Evolutionary conservation across 1,140 invertebrate genomes (phyloP), one percentile per base, ranked within the genome.

Genomic region (Lethocerus indicus): DNA sequence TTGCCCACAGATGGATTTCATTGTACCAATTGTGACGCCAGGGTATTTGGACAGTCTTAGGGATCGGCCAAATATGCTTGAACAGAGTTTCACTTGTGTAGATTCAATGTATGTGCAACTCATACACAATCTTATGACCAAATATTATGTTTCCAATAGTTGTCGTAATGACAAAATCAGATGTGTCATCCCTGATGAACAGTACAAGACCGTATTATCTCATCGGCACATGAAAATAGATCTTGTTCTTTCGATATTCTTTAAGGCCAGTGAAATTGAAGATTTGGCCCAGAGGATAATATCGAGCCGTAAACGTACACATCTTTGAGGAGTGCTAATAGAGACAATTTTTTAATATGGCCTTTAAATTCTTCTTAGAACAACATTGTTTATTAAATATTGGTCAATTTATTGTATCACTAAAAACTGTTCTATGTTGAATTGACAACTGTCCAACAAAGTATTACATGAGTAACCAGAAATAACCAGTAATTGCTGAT

Each of bases 171-270:
- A 49, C n/a, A 49, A 48, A 25, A 29, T 55, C 20, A 35, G 54
- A 7, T 55, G 54, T 42, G 47, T 55, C 6, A 52, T 55, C 12
- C 54, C 54, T 9, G 29, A 50, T 36, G 24, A 64, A 23, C 0
- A 59, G 55, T 54, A 35, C 59, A 58, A 18, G 23, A 45, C 41
- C 16, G 47, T 47, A n/a, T 21, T 50, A 2, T 18, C 29, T 23
- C 39, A 50, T 41, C 42, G 21, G 24, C 49, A 50, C 28, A 42
- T 40, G 39, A 36, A 50, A 32, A 21, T 50, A 3, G 49, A 50
- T 25, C 49, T 41, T 20, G 40, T 50, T 3, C 23, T 50, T 16
- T 43, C 42, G 25, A 41, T 41, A 2, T 50, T 32, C 18, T 39
- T 39, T n/a, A 42, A 50, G n/a, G 49, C 42, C 20, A 50, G 24